Conservation (phyloP, 2,797 vertebrate species). For the Danionella dracula region DNA sequence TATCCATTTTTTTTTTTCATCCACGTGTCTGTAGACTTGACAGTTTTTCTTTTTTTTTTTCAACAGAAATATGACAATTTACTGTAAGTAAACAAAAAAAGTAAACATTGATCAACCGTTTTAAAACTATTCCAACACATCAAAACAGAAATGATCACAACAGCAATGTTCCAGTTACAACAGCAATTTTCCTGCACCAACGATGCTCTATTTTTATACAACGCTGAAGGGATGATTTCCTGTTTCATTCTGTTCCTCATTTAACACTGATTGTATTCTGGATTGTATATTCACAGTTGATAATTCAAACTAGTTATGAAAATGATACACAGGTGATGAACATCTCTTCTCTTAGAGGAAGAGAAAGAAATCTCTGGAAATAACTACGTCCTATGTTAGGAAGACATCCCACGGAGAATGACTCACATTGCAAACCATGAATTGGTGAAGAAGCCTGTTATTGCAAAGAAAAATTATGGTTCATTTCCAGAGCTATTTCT, state of each 20-base stretch:
- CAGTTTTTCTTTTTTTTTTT: too few species aligned
- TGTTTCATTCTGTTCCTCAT: background rate
- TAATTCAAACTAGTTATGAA: background rate
- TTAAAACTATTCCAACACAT: too few species aligned
- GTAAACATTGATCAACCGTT: too few species aligned
- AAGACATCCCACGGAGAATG: background rate
- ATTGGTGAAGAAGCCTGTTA: background rate
- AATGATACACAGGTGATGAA: background rate
- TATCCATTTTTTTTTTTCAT: too few species aligned
- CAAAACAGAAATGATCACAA: too few species aligned
- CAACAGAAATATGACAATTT: too few species aligned
- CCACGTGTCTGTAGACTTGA: too few species aligned
- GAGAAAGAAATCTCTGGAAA: background rate
- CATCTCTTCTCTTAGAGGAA: background rate
- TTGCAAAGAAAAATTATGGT: background rate
- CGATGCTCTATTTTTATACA: too few species aligned
- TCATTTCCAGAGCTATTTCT: background rate
- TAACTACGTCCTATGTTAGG: background rate
- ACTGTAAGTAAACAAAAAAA: too few species aligned
- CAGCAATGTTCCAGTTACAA: too few species aligned
- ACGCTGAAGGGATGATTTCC: background rate
- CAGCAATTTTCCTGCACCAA: too few species aligned
- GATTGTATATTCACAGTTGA: background rate
- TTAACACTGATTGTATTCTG: background rate
- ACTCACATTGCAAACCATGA: background rate